phyloP scores from a whole-genome alignment of 2,113 vertebrate species.

The Dromaius novaehollandiae region DNA sequence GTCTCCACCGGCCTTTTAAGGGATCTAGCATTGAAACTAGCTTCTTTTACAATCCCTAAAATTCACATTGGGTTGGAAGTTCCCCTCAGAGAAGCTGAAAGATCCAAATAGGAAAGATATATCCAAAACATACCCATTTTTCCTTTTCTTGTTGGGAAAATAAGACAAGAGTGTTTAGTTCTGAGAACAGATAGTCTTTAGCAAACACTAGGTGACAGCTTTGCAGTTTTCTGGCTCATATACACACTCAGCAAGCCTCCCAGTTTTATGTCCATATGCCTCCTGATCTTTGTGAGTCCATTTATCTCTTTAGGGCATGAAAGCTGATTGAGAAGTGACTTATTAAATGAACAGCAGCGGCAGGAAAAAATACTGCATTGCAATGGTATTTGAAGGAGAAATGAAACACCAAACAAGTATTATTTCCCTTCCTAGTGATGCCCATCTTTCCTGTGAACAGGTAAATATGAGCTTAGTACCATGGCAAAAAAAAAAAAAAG shows the following conservation, averaged over 20 bases:
- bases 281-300: conserved; percentile 28
- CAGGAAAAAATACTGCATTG: background rate
- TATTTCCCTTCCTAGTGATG: background rate
- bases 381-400: conserved; percentile 9
- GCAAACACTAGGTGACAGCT: background rate
- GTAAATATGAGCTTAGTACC: background rate
- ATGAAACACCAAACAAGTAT: background rate
- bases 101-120: background rate
- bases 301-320: conserved; percentile 13
- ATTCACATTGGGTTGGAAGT: background rate
- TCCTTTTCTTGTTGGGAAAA: background rate
- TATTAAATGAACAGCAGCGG: conserved; percentile 28
- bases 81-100: background rate
- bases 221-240: background rate
- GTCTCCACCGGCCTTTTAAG: background rate
- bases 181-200: background rate
- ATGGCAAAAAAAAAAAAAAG: background rate
- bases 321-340: conserved; percentile 8
- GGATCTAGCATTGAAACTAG: background rate
- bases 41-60: background rate
- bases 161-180: background rate
- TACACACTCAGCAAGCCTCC: background rate
- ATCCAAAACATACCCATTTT: background rate
- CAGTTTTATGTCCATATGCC: background rate
- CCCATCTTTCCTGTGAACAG: background rate